Conservation (phyloP, 2,113 vertebrate species). For the Gorsachius goisagi region DNA sequence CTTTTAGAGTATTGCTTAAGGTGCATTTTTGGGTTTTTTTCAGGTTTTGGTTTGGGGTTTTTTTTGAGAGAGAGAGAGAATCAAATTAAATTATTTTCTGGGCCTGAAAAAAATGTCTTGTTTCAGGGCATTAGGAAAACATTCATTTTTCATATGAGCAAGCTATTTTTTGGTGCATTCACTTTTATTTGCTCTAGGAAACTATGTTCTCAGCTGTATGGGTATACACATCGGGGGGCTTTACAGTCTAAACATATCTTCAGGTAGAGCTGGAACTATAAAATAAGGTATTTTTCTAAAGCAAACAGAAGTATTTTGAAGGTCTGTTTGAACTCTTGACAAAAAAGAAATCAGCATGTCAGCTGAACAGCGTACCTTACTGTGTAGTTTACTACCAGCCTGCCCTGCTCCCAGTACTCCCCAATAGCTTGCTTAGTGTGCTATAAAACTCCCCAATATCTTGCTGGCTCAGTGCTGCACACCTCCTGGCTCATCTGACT, state of each 20-base stretch:
- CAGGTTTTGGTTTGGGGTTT: background rate
- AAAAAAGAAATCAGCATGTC: background rate
- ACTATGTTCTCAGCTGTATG: background rate
- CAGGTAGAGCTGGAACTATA: background rate
- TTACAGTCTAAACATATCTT: background rate
- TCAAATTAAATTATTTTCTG: background rate
- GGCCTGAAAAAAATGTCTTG: background rate
- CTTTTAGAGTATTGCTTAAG: background rate
- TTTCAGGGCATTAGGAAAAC: background rate
- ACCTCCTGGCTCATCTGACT: background rate
- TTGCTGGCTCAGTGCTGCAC: background rate
- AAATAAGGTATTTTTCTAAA: background rate
- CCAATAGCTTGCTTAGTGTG: background rate
- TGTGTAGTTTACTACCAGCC: background rate
- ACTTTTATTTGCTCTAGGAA: background rate
- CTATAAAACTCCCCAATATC: background rate
- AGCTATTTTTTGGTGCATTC: background rate
- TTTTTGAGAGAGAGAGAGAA: background rate
- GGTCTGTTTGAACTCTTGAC: background rate
- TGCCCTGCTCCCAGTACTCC: background rate
- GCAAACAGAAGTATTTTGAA: background rate
- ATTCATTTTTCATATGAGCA: background rate
- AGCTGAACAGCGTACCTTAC: background rate
- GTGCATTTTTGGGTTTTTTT: accelerated
- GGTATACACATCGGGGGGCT: background rate